Conservation (phyloP, 2,888 invertebrate species). For the Caenorhabditis zanzibari region DNA sequence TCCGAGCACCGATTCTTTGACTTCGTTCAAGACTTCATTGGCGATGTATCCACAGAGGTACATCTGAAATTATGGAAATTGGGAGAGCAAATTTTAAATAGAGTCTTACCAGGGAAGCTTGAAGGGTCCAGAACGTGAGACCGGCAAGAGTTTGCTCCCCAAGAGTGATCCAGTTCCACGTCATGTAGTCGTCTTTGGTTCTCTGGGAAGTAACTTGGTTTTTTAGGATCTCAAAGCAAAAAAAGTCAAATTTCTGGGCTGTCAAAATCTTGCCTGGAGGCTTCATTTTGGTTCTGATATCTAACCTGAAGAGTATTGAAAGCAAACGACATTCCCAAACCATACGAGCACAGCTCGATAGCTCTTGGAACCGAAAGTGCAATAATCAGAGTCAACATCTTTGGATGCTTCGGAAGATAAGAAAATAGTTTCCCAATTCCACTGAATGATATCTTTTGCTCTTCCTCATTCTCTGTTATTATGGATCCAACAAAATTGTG, state of each 20-base stretch:
- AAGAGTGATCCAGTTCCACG: conserved; percentile 55
- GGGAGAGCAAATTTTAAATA: background rate
- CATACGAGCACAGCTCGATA: conserved; percentile 58
- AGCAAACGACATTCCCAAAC: conserved; percentile 62
- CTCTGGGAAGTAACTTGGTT: conserved; percentile 12
- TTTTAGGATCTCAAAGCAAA: background rate
- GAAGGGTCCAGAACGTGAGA: conserved; percentile 40
- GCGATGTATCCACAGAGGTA: conserved; percentile 66
- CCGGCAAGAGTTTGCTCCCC: conserved; percentile 51
- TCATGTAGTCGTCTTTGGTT: conserved; percentile 55
- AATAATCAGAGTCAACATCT: conserved; percentile 33
- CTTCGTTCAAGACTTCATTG: conserved; percentile 62
- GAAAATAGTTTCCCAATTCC: conserved; percentile 50
- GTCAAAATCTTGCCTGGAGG: no score
- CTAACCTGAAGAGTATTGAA: conserved; percentile 50
- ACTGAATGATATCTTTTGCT: conserved; percentile 49
- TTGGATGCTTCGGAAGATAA: conserved; percentile 52
- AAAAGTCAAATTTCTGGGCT: no score
- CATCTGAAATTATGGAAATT: conserved; percentile 40
- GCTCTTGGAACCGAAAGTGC: conserved; percentile 52
- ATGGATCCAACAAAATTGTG: conserved; percentile 48
- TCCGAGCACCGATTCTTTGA: conserved; percentile 45
- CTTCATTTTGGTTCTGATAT: no score
- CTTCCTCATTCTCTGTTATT: conserved; percentile 33
- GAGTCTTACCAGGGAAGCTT: conserved; percentile 31